phyloP scores from a whole-genome alignment of 1,140 invertebrate species.

The Pogonomyrmex californicus region DNA sequence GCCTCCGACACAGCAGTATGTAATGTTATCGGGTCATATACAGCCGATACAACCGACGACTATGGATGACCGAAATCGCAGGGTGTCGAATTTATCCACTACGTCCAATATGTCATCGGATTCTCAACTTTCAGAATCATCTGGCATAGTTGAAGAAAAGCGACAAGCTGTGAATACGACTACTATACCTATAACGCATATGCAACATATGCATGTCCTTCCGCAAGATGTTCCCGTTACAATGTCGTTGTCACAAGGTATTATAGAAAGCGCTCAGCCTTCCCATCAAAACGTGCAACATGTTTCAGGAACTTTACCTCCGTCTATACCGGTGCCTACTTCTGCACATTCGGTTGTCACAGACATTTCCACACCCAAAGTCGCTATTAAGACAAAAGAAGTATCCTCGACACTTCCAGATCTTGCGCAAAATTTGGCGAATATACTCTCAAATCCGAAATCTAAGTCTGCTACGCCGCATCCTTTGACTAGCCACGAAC shows the following conservation, averaged over 20 bases:
- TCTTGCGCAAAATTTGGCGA: slow-evolving; percentile 85
- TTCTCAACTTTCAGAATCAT: slow-evolving; percentile 80
- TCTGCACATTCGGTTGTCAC: slow-evolving; percentile 64
- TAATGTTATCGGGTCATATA: slow-evolving; percentile 76
- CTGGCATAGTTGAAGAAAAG: slow-evolving; percentile 72
- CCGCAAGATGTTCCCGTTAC: slow-evolving; percentile 52
- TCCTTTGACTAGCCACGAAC: slow-evolving; percentile 75
- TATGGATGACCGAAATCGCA: slow-evolving; percentile 83
- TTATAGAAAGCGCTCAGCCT: slow-evolving; percentile 67
- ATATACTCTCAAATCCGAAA: slow-evolving; percentile 86
- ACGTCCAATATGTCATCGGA: slow-evolving; percentile 82
- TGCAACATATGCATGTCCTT: slow-evolving; percentile 67
- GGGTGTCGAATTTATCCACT: slow-evolving; percentile 82
- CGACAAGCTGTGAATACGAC: slow-evolving; percentile 59
- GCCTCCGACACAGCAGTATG: slow-evolving; percentile 76
- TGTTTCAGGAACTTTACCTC: slow-evolving; percentile 32
- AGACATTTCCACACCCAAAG: slow-evolving; percentile 79
- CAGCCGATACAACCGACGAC: slow-evolving; percentile 78
- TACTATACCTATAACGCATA: slow-evolving; percentile 53
- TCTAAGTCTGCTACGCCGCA: slow-evolving; percentile 82
- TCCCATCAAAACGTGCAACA: slow-evolving; percentile 70
- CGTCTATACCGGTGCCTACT: slow-evolving; percentile 50
- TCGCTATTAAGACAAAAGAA: slow-evolving; percentile 81
- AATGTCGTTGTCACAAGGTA: slow-evolving; percentile 48
- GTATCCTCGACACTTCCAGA: slow-evolving; percentile 85